These are phyloP conservation scores for Esox masquinongy DNA, from an alignment of 2,797 vertebrate species.

Conservation along the genomic window DNA sequence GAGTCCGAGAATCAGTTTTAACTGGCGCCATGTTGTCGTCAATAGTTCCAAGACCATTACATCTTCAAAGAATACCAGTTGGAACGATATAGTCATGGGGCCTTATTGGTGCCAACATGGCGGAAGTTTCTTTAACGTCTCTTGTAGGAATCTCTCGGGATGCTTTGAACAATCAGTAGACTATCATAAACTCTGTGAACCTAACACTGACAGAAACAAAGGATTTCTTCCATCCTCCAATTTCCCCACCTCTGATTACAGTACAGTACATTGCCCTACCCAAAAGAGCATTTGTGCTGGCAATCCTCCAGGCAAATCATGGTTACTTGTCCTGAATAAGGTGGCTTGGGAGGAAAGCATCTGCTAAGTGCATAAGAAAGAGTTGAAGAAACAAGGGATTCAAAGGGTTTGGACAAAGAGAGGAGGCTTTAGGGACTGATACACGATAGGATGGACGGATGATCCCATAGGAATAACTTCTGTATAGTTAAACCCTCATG, in stretches of 20 bases:
- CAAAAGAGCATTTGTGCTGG: background rate
- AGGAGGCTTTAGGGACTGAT: conserved; percentile 57
- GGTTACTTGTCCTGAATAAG: conserved; percentile 51
- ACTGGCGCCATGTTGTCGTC: background rate
- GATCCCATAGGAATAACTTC: conserved; percentile 56
- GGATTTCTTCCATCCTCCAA: background rate
- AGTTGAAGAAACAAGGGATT: conserved; percentile 39
- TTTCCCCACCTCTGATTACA: background rate
- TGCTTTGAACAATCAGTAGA: background rate
- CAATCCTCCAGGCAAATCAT: conserved; percentile 48
- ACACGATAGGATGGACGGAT: conserved; percentile 58
- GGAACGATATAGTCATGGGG: background rate
- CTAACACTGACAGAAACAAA: conserved; percentile 3
- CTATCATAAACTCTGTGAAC: background rate
- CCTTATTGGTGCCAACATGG: conserved; percentile 7
- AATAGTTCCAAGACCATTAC: conserved; percentile 11
- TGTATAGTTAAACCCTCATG: conserved; percentile 40
- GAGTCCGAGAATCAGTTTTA: background rate
- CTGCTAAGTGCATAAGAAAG: conserved; percentile 68
- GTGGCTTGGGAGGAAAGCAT: conserved; percentile 59
- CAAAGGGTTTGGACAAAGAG: conserved; percentile 49
- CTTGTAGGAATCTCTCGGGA: background rate
- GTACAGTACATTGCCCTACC: background rate
- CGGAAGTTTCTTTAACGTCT: conserved; percentile 6
- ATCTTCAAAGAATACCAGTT: conserved; percentile 16